Base-by-base conservation (phyloP, 2,888 invertebrate species). In the Lasioglossum oenotherae region DNA sequence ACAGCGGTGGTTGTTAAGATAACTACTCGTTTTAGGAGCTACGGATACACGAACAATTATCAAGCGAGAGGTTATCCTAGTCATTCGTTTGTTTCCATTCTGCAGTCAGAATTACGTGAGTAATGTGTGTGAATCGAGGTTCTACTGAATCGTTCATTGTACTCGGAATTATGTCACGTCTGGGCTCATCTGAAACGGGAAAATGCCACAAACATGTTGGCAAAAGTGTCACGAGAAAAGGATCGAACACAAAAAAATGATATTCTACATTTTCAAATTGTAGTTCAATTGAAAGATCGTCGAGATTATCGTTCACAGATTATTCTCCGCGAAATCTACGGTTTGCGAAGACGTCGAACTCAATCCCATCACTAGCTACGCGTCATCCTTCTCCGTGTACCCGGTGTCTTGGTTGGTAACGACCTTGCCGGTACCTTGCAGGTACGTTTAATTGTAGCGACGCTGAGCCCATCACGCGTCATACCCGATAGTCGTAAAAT, bases 371-470 rank as follows among this genome's bases (percentile, higher is more conserved):
- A 5, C 69, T 71, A 71, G 46, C 35, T 46, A 31, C 73, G 75
- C 49, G 77, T 35, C 77, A 74, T 72, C 81, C 78, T 80, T 82
- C 69, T 27, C 81, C 67, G 75, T 73, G 78, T 81, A 85, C 82
- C 82, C 76, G 84, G 80, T 82, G 78, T 81, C 85, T 72, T 71
- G 69, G 78, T 84, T 41, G 76, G 84, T 84, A 78, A 82, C 86
- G 88, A 84, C 88, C 89, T 89, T 89, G 88, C 86, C 41, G 74
- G 75, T 78, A 67, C 81, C 84, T 88, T 79, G 86, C 81, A 23
- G 69, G 27, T 38, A 44, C 78, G 84, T 87, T 85, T 88, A 88
- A 88, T 84, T 83, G 88, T 88, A 67, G 81, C 81, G 75, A 74
- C 74, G 86, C 46, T 74, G 0, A 77, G 44, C 78, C 73, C 57